Evolutionary conservation across 1,140 invertebrate species (phyloP), one percentile per base, ranked within the genome.

Genomic region (Choristoneura fumiferana): DNA sequence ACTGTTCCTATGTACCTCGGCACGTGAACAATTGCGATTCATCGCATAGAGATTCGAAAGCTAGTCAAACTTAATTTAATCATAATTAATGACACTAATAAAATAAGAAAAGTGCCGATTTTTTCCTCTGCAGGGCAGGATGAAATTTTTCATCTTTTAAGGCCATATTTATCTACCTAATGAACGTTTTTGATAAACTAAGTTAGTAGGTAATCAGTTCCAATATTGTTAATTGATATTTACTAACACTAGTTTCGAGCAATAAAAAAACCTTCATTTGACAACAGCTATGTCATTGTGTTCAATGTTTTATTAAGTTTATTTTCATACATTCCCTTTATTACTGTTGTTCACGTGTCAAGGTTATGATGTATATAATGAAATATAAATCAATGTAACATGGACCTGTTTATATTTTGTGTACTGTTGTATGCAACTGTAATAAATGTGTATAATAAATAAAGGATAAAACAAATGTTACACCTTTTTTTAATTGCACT

Each of bases 401-500:
- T 84, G 73, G 67, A 84, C 76, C 63, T 85, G 73, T 83, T 79
- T 73, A 76, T 81, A 83, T 69, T 71, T 69, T 77, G 75, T 80
- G 67, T 84, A 81, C 75, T 78, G 70, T 78, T 82, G 79, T 84
- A 85, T 81, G 66, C 76, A 73, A 73, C 36, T 84, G 76, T 81
- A 84, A 84, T 87, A 83, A 85, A 85, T 79, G 77, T 85, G 80
- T 83, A 85, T 71, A 85, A 81, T 52, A 37, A 52, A 52, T 29
- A 29, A 29, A 34, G 22, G 29, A n/a, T 37, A 14, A 54, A 35
- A 49, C 4, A 0, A 22, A 43, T 4, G n/a, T n/a, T n/a, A n/a
- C n/a, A n/a, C n/a, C n/a, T n/a, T n/a, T 6, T 29, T 29, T 29
- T 29, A 29, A 3, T 29, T 29, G 22, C 22, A 29, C 2, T 3